A percentile compares a stretch with the other conserved stretches of the same genome.
Conservation (phyloP, 2,888 invertebrate genomes). For the Acanthosepion lycidas region DNA sequence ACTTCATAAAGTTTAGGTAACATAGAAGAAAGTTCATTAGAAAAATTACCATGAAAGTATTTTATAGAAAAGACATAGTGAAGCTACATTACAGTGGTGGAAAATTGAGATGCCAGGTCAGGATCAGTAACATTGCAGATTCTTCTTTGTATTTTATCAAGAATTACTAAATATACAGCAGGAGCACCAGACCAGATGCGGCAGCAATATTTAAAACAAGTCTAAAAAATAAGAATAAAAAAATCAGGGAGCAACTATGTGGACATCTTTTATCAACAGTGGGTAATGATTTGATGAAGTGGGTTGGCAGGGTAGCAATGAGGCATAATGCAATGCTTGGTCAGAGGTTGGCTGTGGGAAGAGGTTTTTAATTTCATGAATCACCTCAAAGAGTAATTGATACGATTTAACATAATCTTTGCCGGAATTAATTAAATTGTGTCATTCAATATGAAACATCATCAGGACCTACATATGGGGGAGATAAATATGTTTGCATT, state of each 20-base stretch:
- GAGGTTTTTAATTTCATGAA: neutral
- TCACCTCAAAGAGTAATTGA: neutral
- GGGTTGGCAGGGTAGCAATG: neutral
- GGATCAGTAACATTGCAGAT: too few relatives aligned
- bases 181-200: too few relatives aligned
- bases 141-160: too few relatives aligned
- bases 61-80: too few relatives aligned
- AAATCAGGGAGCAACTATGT: neutral
- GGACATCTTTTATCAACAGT: neutral
- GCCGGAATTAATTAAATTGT: slow-evolving; percentile 14
- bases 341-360: slow-evolving; percentile 12
- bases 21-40: too few relatives aligned
- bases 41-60: too few relatives aligned
- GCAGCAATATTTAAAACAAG: too few relatives aligned
- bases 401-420: neutral
- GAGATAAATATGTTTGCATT: neutral
- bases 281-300: neutral
- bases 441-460: neutral
- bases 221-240: neutral
- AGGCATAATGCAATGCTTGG: neutral
- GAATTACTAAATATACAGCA: too few relatives aligned
- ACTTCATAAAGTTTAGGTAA: too few relatives aligned
- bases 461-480: neutral
- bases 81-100: too few relatives aligned
- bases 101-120: too few relatives aligned